Percentiles rank a stretch among this genome's conserved stretches.
Evolutionary conservation across 1,140 invertebrate genomes (phyloP).

Genomic region (Hydropsyche tenuis): DNA sequence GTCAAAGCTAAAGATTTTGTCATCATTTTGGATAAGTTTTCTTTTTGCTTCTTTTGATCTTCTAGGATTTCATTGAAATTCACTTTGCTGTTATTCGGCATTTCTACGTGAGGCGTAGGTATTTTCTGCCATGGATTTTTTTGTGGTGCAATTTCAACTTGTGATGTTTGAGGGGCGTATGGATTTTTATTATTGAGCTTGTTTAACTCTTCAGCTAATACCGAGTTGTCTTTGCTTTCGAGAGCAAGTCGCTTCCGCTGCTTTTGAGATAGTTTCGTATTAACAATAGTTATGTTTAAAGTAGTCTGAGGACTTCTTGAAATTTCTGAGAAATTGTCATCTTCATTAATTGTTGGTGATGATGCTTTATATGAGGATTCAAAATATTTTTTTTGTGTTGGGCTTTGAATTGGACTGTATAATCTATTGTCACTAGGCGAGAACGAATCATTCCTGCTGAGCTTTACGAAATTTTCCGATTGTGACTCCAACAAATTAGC

Average conservation of each 20-base stretch:
- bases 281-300: constrained; percentile 56
- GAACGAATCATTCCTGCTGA: constrained; percentile 53
- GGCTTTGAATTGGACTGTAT: constrained; percentile 49
- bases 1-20: constrained; percentile 70
- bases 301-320: constrained; percentile 53
- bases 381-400: constrained; percentile 45
- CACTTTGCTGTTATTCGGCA: constrained; percentile 54
- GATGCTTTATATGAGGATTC: constrained; percentile 53
- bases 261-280: constrained; percentile 68
- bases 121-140: constrained; percentile 57
- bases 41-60: constrained; percentile 67
- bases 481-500: constrained; percentile 55
- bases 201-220: constrained; percentile 51
- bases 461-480: constrained; percentile 56
- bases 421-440: constrained; percentile 52
- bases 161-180: constrained; percentile 52
- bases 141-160: constrained; percentile 45
- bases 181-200: constrained; percentile 54
- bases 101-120: constrained; percentile 52
- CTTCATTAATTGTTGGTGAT: constrained; percentile 51
- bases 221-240: constrained; percentile 52
- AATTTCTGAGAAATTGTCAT: constrained; percentile 40
- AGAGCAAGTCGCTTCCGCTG: constrained; percentile 64
- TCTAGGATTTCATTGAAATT: constrained; percentile 66
- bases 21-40: constrained; percentile 66